Conservation (phyloP, 2,113 vertebrate species). For the Austrofundulus limnaeus region DNA sequence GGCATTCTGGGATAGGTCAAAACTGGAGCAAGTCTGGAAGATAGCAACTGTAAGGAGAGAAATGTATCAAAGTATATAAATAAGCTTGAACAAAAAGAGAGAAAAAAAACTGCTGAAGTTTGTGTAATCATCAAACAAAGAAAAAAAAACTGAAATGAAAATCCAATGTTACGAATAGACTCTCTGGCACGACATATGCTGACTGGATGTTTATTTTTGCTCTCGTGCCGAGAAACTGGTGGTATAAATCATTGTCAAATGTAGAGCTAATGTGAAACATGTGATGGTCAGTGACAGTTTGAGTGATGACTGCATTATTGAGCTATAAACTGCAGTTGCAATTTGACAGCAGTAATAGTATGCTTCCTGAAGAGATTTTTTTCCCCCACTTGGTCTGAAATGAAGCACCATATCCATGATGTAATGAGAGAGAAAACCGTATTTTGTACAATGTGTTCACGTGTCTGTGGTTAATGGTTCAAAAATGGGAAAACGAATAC, state of each 20-base stretch:
- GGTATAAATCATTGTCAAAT: conserved; percentile 72
- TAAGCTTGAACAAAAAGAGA: not conserved
- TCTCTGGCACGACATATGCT: conserved; percentile 46
- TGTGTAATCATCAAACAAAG: conserved; percentile 12
- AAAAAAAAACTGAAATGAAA: conserved; percentile 24
- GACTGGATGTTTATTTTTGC: conserved; percentile 47
- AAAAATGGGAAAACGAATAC: too few species aligned
- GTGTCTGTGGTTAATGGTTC: not conserved
- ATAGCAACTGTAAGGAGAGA: not conserved
- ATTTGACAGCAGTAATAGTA: conserved; percentile 59
- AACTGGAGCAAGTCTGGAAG: conserved; percentile 10
- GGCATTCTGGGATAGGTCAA: conserved; percentile 39
- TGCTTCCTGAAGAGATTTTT: conserved; percentile 62
- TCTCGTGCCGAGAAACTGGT: conserved; percentile 4
- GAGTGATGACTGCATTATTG: conserved; percentile 74
- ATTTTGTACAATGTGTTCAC: not conserved
- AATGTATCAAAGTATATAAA: conserved; percentile 12
- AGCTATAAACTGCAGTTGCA: conserved; percentile 70
- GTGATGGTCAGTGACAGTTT: conserved; percentile 65
- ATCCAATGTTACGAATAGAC: conserved; percentile 18
- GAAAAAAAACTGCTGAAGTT: conserved; percentile 3
- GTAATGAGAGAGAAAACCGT: not conserved
- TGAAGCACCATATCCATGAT: conserved; percentile 29
- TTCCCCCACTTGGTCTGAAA: conserved; percentile 35
- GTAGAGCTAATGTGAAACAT: conserved; percentile 53